Conservation (phyloP, 2,113 vertebrate genomes). For the Psephotus haematonotus region DNA sequence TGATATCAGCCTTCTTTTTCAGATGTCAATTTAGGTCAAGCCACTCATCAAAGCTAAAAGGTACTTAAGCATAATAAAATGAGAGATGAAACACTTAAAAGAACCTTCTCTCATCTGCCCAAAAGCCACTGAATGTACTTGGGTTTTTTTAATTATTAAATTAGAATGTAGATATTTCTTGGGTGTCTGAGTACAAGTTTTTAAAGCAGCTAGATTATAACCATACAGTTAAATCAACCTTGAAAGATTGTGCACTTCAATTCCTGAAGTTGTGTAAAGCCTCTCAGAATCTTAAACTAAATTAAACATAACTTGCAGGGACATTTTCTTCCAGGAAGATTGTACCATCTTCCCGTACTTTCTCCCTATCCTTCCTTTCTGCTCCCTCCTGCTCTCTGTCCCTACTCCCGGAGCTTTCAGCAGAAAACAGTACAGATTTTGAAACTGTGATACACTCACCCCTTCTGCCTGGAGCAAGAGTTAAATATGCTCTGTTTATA, state of each 20-base stretch:
- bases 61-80: conserved; percentile 25
- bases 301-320: conserved; percentile 39
- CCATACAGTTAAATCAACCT: conserved; percentile 20
- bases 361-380: background rate
- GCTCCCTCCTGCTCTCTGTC: background rate
- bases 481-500: background rate
- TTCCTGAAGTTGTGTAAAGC: background rate
- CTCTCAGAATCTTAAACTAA: background rate
- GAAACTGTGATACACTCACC: background rate
- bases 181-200: background rate
- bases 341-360: background rate
- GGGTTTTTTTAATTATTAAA: background rate
- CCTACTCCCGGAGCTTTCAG: background rate
- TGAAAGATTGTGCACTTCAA: conserved; percentile 24
- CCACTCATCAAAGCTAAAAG: background rate
- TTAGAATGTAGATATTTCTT: background rate
- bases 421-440: background rate
- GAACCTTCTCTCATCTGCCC: background rate
- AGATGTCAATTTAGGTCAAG: background rate
- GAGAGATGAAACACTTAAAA: background rate
- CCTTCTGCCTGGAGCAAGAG: background rate
- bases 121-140: background rate
- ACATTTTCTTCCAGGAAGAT: background rate
- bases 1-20: background rate
- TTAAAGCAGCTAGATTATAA: conserved; percentile 1